These are phyloP conservation scores for Orthonyx spaldingii DNA, from an alignment of 2,113 vertebrate genomes.

Conservation along the genomic window DNA sequence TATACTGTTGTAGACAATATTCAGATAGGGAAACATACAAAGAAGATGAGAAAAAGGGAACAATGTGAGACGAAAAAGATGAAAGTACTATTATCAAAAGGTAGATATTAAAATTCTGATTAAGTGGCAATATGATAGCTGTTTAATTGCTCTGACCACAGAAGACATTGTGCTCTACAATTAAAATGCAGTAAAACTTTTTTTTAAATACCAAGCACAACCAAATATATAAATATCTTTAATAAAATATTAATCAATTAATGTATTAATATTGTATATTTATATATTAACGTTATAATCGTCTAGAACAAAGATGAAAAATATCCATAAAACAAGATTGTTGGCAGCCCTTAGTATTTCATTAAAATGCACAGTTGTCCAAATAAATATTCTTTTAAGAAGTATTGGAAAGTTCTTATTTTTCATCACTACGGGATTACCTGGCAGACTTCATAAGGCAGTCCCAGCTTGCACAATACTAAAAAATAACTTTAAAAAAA, in stretches of 20 bases:
- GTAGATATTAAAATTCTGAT: not conserved
- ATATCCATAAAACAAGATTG: not conserved
- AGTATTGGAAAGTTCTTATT: not conserved
- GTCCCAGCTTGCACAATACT: not conserved
- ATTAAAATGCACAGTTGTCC: not conserved
- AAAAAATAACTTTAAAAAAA: no score
- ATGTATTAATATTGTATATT: not conserved
- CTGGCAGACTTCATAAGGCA: not conserved
- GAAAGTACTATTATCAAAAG: not conserved
- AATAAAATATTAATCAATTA: not conserved
- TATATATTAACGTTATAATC: not conserved
- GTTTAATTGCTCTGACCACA: not conserved
- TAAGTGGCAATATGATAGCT: not conserved
- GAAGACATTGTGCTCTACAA: not conserved
- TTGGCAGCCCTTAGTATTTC: not conserved
- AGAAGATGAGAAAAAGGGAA: not conserved
- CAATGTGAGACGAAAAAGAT: not conserved
- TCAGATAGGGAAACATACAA: not conserved
- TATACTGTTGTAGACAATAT: not conserved
- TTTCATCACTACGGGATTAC: not conserved
- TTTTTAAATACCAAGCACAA: not conserved
- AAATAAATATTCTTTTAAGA: not conserved
- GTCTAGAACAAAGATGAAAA: not conserved
- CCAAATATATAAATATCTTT: not conserved
- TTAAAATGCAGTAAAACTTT: not conserved